These are phyloP conservation scores for Bufo gargarizans DNA, from an alignment of 2,113 vertebrate species.

Conservation along the genomic window DNA sequence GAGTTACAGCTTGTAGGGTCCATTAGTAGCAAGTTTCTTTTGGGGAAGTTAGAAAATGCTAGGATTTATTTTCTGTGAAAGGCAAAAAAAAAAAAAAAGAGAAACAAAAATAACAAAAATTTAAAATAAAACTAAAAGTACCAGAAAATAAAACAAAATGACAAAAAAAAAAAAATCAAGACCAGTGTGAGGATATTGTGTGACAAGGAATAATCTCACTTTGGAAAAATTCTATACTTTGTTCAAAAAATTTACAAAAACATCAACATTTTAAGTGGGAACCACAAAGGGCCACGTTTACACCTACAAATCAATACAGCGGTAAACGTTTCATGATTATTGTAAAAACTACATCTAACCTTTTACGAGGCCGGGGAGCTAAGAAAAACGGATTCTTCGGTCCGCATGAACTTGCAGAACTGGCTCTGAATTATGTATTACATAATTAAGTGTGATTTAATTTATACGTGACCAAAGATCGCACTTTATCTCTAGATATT, in stretches of 20 bases:
- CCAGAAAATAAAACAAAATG: background rate
- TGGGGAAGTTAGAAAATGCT: background rate
- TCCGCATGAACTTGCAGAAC: background rate
- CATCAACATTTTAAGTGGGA: conserved; percentile 71
- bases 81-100: conserved; percentile 42
- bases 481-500: background rate
- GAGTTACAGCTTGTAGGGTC: background rate
- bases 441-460: background rate
- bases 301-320: conserved; percentile 49
- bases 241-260: conserved; percentile 70
- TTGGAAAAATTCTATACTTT: no score
- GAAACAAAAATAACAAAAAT: conserved; percentile 46
- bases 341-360: conserved; percentile 47
- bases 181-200: no score
- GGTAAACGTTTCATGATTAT: conserved; percentile 32
- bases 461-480: conserved; percentile 29
- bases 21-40: background rate
- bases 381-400: background rate
- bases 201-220: no score
- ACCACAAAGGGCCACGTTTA: conserved; percentile 4
- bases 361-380: conserved; percentile 31
- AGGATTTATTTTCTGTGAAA: background rate
- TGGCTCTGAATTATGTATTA: conserved; percentile 14
- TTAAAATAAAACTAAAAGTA: conserved; percentile 57
- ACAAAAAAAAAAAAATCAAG: no score